phyloP scores from a whole-genome alignment of 2,797 vertebrate genomes.

The Taeniopygia guttata region DNA sequence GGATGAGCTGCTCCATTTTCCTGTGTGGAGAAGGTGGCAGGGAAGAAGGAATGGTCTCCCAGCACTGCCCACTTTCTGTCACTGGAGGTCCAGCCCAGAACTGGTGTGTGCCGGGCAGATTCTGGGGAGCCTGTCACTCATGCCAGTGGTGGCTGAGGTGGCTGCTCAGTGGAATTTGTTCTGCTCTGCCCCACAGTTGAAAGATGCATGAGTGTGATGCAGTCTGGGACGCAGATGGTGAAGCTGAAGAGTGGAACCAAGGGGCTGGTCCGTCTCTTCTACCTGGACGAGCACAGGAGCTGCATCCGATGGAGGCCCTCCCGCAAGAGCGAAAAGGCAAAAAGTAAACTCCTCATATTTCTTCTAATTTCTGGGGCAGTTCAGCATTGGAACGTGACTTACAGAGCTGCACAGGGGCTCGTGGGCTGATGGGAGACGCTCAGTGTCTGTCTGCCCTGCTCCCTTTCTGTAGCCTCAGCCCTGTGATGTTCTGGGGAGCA shows the following conservation, averaged over 20 bases:
- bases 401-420: not conserved
- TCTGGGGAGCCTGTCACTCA: not conserved
- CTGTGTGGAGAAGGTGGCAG: not conserved
- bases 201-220: constrained; percentile 99
- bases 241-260: constrained; percentile 95
- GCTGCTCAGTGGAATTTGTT: not conserved
- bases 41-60: not conserved
- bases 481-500: fast-evolving
- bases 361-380: not conserved
- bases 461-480: not conserved
- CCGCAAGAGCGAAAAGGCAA: constrained; percentile 96
- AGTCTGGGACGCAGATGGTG: constrained; percentile 99
- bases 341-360: constrained; percentile 81
- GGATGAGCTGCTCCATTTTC: not conserved
- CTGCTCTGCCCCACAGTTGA: constrained; percentile 84
- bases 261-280: constrained; percentile 94
- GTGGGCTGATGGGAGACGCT: not conserved
- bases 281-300: constrained; percentile 96
- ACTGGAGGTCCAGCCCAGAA: not conserved
- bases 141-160: not conserved
- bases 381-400: not conserved
- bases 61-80: not conserved
- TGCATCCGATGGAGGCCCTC: constrained; percentile 98
- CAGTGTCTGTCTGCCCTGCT: not conserved
- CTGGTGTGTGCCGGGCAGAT: not conserved